Evolutionary conservation across 2,113 vertebrate genomes (phyloP).

Genomic region (Coturnix japonica): DNA sequence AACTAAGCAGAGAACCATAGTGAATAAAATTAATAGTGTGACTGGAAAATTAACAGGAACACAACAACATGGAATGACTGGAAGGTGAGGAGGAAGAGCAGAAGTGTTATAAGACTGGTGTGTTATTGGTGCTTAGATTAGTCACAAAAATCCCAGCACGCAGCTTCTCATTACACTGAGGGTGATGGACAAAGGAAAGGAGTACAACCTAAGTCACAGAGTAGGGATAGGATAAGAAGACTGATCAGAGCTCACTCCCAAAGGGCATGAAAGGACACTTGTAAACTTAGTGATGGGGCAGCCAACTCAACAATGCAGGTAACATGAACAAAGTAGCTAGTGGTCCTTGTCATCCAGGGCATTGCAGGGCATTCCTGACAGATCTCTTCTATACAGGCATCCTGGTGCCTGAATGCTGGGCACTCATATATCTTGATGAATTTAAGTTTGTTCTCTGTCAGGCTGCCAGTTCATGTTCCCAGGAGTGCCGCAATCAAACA

Average conservation of each 20-base stretch:
- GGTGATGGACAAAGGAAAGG: not conserved
- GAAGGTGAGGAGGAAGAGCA: not conserved
- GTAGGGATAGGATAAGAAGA: not conserved
- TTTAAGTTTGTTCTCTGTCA: not conserved
- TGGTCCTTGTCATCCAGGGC: not conserved
- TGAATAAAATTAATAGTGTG: not conserved
- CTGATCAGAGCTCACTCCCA: not conserved
- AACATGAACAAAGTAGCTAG: fast-evolving
- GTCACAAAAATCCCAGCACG: not conserved
- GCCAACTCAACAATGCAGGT: not conserved
- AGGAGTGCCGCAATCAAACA: not conserved
- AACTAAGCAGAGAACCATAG: not conserved
- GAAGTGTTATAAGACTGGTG: not conserved
- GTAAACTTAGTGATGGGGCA: not conserved
- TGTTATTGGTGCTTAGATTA: not conserved
- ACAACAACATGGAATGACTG: not conserved
- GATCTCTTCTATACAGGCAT: not conserved
- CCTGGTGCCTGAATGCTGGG: fast-evolving
- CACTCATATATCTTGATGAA: fast-evolving
- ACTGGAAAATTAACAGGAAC: not conserved
- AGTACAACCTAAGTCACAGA: not conserved
- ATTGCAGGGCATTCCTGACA: not conserved
- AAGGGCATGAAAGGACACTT: not conserved
- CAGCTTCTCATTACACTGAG: not conserved
- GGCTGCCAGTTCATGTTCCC: not conserved